Percentiles rank a stretch among this genome's conserved stretches.
Conservation (phyloP, 2,113 vertebrate genomes). For the Physeter macrocephalus region DNA sequence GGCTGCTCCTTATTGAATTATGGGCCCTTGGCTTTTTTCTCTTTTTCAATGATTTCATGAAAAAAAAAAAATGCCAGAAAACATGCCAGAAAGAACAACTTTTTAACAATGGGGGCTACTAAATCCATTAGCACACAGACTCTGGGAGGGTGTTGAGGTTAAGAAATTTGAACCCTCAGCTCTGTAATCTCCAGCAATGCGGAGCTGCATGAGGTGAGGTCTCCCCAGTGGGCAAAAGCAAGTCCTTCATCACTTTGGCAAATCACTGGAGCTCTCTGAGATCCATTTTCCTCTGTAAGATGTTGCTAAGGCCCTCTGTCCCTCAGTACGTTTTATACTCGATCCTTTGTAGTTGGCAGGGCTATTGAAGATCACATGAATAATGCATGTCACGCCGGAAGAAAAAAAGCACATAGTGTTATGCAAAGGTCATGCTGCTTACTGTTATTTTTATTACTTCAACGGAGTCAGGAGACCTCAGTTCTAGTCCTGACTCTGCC, state of each 20-base stretch:
- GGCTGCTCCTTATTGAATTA: neutral
- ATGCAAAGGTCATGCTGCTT: neutral
- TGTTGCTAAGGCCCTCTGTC: neutral
- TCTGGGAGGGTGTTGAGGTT: neutral
- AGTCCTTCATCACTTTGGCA: neutral
- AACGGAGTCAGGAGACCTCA: neutral
- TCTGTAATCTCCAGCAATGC: neutral
- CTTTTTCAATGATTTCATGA: neutral
- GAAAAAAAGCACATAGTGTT: neutral
- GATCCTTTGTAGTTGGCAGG: neutral
- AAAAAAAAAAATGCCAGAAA: neutral
- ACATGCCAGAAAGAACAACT: neutral
- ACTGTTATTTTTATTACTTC: conserved; percentile 12
- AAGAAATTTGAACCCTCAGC: neutral
- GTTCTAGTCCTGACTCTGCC: conserved; percentile 11
- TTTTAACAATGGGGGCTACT: neutral
- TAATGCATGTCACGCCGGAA: neutral
- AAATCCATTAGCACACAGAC: neutral
- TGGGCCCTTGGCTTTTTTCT: neutral
- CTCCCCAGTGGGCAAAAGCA: neutral
- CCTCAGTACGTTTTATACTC: neutral
- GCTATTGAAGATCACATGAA: conserved; percentile 37
- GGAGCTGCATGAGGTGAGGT: neutral
- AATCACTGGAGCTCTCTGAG: neutral
- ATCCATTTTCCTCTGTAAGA: neutral